Conservation (phyloP, 1,140 invertebrate species). For the Carcinoscorpius rotundicauda region DNA sequence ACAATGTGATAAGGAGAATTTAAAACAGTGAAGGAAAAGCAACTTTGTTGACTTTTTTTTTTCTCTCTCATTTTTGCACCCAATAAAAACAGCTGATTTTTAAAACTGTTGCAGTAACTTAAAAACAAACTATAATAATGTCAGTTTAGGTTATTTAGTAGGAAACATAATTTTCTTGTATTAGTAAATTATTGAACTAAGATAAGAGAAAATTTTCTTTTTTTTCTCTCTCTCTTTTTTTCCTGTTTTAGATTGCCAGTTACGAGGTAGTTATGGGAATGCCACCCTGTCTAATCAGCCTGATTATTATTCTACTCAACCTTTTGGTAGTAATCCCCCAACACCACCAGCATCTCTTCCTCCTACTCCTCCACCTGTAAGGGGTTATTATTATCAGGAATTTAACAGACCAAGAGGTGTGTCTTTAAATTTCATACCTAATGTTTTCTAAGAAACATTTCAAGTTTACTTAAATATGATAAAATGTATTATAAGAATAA, state of each 20-base stretch:
- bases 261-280: constrained; percentile 63
- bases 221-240: constrained; percentile 33
- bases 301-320: constrained; percentile 69
- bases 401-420: constrained; percentile 43
- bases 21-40: no score
- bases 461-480: constrained; percentile 7
- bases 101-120: no score
- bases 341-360: constrained; percentile 35
- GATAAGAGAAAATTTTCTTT: constrained; percentile 35
- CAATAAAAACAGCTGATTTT: no score
- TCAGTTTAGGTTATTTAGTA: no score
- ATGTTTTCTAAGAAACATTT: not conserved
- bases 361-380: constrained; percentile 41
- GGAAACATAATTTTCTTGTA: not conserved
- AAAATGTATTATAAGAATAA: not conserved
- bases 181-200: constrained; percentile 25
- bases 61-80: no score
- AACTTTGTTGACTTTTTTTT: no score
- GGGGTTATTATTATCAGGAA: constrained; percentile 88
- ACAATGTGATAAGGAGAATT: no score
- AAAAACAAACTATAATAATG: no score
- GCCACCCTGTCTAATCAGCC: constrained; percentile 51
- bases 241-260: constrained; percentile 43
- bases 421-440: not conserved
- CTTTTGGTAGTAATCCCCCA: constrained; percentile 62